A percentile compares a stretch with the other conserved stretches of the same genome.
Evolutionary conservation across 2,888 invertebrate species (phyloP).

Genomic region (Hypselothyrea guttata): DNA sequence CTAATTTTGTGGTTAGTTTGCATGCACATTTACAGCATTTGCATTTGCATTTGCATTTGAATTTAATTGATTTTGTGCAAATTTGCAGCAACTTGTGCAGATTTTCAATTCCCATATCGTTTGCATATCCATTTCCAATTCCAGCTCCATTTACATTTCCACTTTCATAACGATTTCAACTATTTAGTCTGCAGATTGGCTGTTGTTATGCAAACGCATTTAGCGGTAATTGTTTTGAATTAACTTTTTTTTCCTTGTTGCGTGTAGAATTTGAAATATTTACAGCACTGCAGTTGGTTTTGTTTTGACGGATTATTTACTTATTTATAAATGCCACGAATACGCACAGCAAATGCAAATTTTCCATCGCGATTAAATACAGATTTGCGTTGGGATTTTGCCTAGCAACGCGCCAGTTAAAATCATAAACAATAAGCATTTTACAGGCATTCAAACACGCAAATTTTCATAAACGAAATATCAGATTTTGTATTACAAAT

Average conservation of each 20-base stretch:
- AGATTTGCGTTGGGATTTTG: constrained; percentile 41
- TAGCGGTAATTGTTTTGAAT: constrained; percentile 31
- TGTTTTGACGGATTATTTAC: constrained; percentile 15
- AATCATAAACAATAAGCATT: constrained; percentile 17
- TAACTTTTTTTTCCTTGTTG: constrained; percentile 6
- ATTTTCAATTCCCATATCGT: constrained; percentile 30
- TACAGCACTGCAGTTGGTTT: neutral
- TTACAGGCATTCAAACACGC: neutral
- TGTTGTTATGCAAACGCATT: constrained; percentile 32
- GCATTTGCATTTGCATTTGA: constrained; percentile 43
- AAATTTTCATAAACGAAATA: constrained; percentile 18
- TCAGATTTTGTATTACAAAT: constrained; percentile 25
- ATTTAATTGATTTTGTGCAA: constrained; percentile 61
- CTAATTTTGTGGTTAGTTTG: constrained; percentile 19
- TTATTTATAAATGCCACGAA: constrained; percentile 22
- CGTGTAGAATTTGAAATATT: constrained; percentile 2
- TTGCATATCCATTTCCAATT: constrained; percentile 10
- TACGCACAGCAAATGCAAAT: constrained; percentile 19
- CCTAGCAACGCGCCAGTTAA: constrained; percentile 14
- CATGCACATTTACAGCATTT: constrained; percentile 17
- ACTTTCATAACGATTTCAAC: constrained; percentile 8
- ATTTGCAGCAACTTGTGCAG: constrained; percentile 21
- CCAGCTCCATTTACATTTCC: constrained; percentile 12
- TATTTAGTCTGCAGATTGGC: constrained; percentile 2
- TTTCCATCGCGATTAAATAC: constrained; percentile 39